Evolutionary conservation across 2,113 vertebrate genomes (phyloP).

Genomic region (Lynx canadensis): DNA sequence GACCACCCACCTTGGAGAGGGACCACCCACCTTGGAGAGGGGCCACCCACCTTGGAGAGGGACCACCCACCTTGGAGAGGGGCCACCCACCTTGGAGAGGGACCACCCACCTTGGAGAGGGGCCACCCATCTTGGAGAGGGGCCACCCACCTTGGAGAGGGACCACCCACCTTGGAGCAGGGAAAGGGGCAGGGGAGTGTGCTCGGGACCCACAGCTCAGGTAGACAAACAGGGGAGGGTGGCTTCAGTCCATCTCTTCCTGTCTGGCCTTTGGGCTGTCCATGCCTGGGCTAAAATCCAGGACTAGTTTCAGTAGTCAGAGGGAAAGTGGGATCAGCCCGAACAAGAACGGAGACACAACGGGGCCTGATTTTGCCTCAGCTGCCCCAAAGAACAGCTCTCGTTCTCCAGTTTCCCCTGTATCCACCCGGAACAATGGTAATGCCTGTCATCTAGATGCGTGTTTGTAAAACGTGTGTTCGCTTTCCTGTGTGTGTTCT

Average conservation of each 20-base stretch:
- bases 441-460: too few species aligned
- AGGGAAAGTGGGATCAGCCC: background rate
- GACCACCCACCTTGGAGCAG: too few species aligned
- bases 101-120: too few species aligned
- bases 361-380: background rate
- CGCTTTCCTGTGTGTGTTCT: background rate
- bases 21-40: too few species aligned
- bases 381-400: background rate
- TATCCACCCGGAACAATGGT: background rate
- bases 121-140: too few species aligned
- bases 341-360: background rate
- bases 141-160: too few species aligned
- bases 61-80: too few species aligned
- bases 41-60: too few species aligned
- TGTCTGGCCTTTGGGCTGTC: background rate
- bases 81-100: too few species aligned
- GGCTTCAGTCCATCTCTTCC: background rate
- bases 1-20: too few species aligned
- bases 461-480: background rate
- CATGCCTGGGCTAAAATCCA: background rate
- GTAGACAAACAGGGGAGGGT: background rate
- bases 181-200: accelerated
- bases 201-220: background rate
- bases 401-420: background rate
- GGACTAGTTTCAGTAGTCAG: background rate